Conservation (phyloP, 1,140 invertebrate genomes). For the Chymomyza costata region DNA sequence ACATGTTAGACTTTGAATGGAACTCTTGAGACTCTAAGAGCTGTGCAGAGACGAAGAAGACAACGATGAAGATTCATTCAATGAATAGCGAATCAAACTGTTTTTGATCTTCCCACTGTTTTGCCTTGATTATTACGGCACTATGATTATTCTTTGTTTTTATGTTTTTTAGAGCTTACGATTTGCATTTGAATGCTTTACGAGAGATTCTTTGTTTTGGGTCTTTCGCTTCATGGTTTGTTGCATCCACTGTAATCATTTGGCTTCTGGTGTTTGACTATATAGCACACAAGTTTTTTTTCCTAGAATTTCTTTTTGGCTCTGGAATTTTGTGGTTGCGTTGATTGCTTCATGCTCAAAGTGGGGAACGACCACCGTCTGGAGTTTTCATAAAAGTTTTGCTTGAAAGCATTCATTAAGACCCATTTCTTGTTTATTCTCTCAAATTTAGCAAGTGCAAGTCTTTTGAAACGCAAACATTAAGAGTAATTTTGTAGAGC, state of each 20-base stretch:
- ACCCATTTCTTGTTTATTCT: no score
- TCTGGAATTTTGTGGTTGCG: no score
- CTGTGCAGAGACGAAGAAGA: slow-evolving; percentile 24
- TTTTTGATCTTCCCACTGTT: slow-evolving; percentile 27
- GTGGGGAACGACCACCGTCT: no score
- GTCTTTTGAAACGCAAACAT: no score
- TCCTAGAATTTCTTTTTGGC: no score
- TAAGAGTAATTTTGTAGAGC: no score
- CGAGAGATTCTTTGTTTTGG: slow-evolving; percentile 18
- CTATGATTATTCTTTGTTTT: slow-evolving; percentile 28
- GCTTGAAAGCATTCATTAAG: no score
- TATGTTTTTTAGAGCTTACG: slow-evolving; percentile 25
- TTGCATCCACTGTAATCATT: slow-evolving; percentile 13
- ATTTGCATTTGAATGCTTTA: slow-evolving; percentile 20
- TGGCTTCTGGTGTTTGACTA: not conserved
- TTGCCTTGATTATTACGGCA: no score
- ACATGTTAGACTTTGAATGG: slow-evolving; percentile 30
- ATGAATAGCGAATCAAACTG: slow-evolving; percentile 16
- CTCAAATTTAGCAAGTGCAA: no score
- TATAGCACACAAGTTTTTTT: no score
- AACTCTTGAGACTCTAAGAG: not conserved
- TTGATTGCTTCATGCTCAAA: no score
- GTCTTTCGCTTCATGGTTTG: slow-evolving; percentile 27
- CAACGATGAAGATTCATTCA: slow-evolving; percentile 11
- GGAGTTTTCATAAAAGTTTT: no score